These are phyloP conservation scores for Oxygymnocypris stewartii DNA, from an alignment of 2,113 vertebrate species.

Conservation along the genomic window DNA sequence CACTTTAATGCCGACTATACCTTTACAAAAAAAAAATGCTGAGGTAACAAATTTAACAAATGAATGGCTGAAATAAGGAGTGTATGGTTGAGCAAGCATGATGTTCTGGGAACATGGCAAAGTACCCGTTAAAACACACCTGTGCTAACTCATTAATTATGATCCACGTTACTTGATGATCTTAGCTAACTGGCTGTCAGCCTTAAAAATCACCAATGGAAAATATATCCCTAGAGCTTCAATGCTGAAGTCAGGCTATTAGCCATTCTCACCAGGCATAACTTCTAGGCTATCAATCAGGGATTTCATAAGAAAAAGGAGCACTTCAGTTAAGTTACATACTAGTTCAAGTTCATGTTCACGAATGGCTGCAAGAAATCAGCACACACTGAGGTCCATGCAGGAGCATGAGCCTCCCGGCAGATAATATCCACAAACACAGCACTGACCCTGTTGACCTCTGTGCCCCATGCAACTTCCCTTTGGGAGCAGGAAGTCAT, in stretches of 20 bases:
- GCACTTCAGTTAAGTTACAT: not conserved
- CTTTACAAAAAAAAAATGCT: not conserved
- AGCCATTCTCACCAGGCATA: conserved; percentile 10
- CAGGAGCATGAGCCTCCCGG: not conserved
- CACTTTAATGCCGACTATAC: not conserved
- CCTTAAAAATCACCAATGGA: conserved; percentile 8
- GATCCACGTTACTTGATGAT: conserved; percentile 18
- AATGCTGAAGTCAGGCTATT: conserved; percentile 28
- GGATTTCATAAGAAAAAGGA: not conserved
- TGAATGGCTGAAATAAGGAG: conserved; percentile 1
- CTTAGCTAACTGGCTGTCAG: conserved; percentile 24
- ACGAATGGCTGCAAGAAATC: conserved; percentile 22
- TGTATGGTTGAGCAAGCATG: conserved; percentile 1
- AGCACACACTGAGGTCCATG: conserved; percentile 5
- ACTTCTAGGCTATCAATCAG: conserved; percentile 15
- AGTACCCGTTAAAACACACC: conserved; percentile 38
- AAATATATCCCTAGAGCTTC: conserved; percentile 12
- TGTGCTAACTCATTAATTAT: conserved; percentile 44
- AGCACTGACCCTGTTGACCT: conserved; percentile 40
- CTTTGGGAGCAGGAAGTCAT: conserved; percentile 63
- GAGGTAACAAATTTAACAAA: not conserved
- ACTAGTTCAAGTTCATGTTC: conserved; percentile 26
- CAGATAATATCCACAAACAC: conserved; percentile 49
- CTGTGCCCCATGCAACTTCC: conserved; percentile 65
- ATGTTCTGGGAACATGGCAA: conserved; percentile 42